Evolutionary conservation across 2,113 vertebrate genomes (phyloP), one percentile per base, ranked within the genome.

Genomic region (Falcunculus frontatus): DNA sequence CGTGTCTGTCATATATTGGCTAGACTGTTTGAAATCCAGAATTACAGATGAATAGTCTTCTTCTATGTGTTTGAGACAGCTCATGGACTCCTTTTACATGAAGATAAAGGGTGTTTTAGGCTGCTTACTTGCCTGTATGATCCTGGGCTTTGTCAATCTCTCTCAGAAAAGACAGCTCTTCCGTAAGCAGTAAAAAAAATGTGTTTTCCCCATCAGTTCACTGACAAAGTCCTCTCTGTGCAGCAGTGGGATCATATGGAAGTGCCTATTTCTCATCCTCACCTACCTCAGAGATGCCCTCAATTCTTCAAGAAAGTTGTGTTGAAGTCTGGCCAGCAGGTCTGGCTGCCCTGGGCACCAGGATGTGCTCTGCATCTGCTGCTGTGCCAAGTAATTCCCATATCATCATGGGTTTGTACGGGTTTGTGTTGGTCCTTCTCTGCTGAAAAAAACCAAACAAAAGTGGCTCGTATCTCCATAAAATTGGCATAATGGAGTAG

Each of bases 341-440:
- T 57, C 56, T 75, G 70, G 35, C 47, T 84, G 44, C 35, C 41
- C 60, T 29, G 41, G 26, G 26, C 1, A 1, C 9, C 1, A 0
- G 4, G 23, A 16, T 49, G 25, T 39, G n/a, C 44, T 78, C 69
- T 56, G 10, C 19, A 11, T 62, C 39, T 55, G 39, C 68, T 80
- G 13, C 39, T 53, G 21, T 53, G 37, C 42, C 50, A 56, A 8
- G 7, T 52, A 39, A 91, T 56, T 74, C 67, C 37, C 27, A 4
- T 22, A 20, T 52, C 13, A 14, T 63, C 29, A 7, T 0, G 5
- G 47, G 16, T n/a, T 75, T 6, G 0, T 26, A 56, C 8, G 39
- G 4, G 22, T 13, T 47, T 82, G 5, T 6, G 35, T 30, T 86
- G 11, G 32, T 78, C n/a, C 37, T 56, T 42, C 18, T 35, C 53